phyloP scores from a whole-genome alignment of 2,888 invertebrate genomes.

The Ptilodon capucinus region DNA sequence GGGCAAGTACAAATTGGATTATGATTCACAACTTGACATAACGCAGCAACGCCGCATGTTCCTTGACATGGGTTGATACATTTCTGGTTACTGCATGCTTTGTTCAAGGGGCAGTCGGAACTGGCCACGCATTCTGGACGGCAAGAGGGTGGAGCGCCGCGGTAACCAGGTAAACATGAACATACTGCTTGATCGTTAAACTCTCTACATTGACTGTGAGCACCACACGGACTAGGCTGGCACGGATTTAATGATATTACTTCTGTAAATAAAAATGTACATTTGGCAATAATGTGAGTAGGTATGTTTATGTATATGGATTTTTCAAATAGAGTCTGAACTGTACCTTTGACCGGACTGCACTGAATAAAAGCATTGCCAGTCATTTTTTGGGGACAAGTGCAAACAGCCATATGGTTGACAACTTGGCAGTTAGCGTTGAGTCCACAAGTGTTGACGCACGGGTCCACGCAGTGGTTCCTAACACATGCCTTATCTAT shows the following conservation, averaged over 20 bases:
- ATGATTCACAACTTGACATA: constrained; percentile 90
- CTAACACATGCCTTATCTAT: constrained; percentile 87
- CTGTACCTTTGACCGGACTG: constrained; percentile 78
- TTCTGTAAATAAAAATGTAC: constrained; percentile 44
- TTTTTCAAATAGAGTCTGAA: neutral
- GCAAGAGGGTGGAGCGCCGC: constrained; percentile 87
- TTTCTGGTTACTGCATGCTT: constrained; percentile 87
- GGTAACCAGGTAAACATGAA: constrained; percentile 84
- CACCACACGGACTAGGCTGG: constrained; percentile 84
- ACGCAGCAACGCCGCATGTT: constrained; percentile 89
- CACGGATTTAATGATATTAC: constrained; percentile 80
- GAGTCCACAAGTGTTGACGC: constrained; percentile 88
- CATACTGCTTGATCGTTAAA: constrained; percentile 86
- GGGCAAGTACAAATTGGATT: constrained; percentile 88
- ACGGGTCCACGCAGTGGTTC: constrained; percentile 88
- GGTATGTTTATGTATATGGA: neutral
- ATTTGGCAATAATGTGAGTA: neutral
- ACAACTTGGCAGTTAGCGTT: constrained; percentile 88
- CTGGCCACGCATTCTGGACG: constrained; percentile 88
- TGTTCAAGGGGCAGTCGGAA: constrained; percentile 86
- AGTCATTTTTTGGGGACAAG: constrained; percentile 86
- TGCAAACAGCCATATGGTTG: constrained; percentile 90
- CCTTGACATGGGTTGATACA: constrained; percentile 89
- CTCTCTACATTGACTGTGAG: constrained; percentile 84
- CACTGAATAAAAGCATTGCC: constrained; percentile 89